Evolutionary conservation across 2,797 vertebrate genomes (phyloP).

Genomic region (Poeciliopsis paucimaculata): DNA sequence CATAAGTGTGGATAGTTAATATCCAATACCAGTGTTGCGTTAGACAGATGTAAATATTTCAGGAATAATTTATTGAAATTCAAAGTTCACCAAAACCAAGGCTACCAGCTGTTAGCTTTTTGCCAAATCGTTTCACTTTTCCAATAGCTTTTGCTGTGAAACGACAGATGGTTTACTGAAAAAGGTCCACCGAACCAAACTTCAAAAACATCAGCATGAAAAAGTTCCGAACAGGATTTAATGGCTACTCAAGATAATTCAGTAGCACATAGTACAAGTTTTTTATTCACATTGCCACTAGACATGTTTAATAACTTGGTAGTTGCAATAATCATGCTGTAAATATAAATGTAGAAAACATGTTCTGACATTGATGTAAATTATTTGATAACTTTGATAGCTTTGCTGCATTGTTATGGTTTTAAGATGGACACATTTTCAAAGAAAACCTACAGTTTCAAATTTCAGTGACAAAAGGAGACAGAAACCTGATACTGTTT

Average conservation of each 20-base stretch:
- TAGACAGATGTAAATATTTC: not conserved
- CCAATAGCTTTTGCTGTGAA: not conserved
- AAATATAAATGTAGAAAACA: not conserved
- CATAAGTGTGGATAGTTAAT: not conserved
- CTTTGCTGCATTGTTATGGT: not conserved
- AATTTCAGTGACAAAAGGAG: not conserved
- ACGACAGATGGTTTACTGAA: not conserved
- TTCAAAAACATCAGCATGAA: not conserved
- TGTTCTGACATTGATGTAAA: not conserved
- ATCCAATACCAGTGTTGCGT: not conserved
- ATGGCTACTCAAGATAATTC: not conserved
- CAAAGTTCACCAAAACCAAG: not conserved
- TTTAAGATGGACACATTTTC: not conserved
- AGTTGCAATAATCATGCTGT: not conserved
- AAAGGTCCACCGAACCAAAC: not conserved
- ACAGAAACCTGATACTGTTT: not conserved
- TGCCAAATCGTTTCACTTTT: not conserved
- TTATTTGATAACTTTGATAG: not conserved
- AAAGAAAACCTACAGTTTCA: not conserved
- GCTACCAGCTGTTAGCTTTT: not conserved
- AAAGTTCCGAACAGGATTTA: not conserved
- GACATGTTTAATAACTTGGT: not conserved
- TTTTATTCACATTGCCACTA: not conserved
- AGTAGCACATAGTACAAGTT: not conserved
- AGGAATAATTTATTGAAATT: not conserved